These are phyloP conservation scores for Polypterus senegalus DNA, from an alignment of 2,113 vertebrate species.

Conservation along the genomic window DNA sequence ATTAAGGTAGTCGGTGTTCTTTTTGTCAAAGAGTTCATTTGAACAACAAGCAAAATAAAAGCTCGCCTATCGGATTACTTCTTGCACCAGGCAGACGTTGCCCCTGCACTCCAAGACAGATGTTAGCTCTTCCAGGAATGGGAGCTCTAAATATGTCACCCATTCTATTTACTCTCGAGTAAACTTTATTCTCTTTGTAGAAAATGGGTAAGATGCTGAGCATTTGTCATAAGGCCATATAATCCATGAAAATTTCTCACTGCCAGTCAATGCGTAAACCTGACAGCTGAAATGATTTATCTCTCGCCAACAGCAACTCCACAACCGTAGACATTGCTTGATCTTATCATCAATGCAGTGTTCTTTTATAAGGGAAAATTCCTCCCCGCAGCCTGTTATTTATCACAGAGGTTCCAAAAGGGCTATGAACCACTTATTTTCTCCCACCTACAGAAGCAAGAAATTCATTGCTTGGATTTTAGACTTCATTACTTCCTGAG, in stretches of 20 bases:
- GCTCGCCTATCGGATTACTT: no score
- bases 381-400: background rate
- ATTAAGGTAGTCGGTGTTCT: no score
- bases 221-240: slow-evolving; percentile 16
- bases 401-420: background rate
- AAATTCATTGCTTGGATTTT: slow-evolving; percentile 4
- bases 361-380: background rate
- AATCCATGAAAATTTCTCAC: slow-evolving; percentile 11
- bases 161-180: slow-evolving; percentile 6
- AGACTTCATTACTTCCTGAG: slow-evolving; percentile 3
- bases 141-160: slow-evolving; percentile 5
- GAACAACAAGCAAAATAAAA: no score
- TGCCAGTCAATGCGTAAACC: slow-evolving; percentile 10
- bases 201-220: background rate
- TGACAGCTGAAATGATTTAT: slow-evolving; percentile 16
- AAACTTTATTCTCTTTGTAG: slow-evolving; percentile 1
- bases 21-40: no score
- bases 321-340: slow-evolving; percentile 11
- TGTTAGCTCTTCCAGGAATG: slow-evolving; percentile 1
- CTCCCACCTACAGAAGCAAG: slow-evolving; percentile 7
- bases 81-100: background rate
- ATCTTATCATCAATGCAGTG: slow-evolving; percentile 7
- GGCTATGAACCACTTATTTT: slow-evolving; percentile 6
- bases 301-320: slow-evolving; percentile 6
- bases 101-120: slow-evolving; percentile 2